Conservation (phyloP, 2,113 vertebrate genomes). For the Echinops telfairi region DNA sequence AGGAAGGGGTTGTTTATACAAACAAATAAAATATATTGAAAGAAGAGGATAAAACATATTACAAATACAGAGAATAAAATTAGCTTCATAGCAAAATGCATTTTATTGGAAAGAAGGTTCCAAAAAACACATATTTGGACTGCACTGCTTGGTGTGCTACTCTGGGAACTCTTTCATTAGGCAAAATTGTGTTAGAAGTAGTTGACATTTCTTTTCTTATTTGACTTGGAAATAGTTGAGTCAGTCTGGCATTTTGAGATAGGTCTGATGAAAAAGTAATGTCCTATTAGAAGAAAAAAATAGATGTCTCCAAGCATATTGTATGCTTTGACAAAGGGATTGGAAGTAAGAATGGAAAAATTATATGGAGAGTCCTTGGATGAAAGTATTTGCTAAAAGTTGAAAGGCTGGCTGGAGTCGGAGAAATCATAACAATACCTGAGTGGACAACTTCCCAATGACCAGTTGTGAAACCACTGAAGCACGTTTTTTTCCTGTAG, state of each 20-base stretch:
- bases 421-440: not conserved
- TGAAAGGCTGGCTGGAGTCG: not conserved
- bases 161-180: not conserved
- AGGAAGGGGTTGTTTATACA: not conserved
- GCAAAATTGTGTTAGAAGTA: not conserved
- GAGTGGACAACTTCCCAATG: not conserved
- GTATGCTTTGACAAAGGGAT: not conserved
- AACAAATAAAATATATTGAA: conserved; percentile 3
- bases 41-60: not conserved
- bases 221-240: not conserved
- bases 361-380: not conserved
- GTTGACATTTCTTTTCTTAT: not conserved
- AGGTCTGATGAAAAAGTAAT: conserved; percentile 10
- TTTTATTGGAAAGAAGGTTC: not conserved
- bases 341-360: not conserved
- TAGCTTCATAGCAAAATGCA: not conserved
- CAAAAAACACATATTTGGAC: not conserved
- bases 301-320: not conserved
- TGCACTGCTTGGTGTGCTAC: not conserved
- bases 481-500: too few species aligned
- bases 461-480: too few species aligned
- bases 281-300: not conserved
- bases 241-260: not conserved
- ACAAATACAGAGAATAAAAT: not conserved
- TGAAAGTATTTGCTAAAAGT: not conserved